Evolutionary conservation across 53 echinoderm and acorn worm genomes (phyloP).

Genomic region (Astropecten irregularis): DNA sequence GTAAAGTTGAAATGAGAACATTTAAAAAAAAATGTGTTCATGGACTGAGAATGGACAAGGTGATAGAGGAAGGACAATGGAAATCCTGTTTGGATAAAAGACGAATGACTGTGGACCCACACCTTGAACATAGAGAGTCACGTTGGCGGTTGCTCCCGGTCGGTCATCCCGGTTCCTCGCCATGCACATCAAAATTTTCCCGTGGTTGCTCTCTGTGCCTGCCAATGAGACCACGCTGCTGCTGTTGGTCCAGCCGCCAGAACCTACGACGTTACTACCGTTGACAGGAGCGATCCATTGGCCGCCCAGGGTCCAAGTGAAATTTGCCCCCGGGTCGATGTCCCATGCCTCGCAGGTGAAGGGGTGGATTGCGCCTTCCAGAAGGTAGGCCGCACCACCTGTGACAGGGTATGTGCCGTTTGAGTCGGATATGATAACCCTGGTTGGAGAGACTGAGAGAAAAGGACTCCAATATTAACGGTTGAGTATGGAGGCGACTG

Average conservation of each 20-base stretch:
- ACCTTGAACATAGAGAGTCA: not conserved
- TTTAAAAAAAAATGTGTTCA: no score
- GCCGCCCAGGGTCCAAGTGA: constrained; percentile 3
- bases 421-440: not conserved
- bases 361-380: not conserved
- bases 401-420: not conserved
- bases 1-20: no score
- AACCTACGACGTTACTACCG: not conserved
- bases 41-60: no score
- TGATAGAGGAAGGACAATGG: no score
- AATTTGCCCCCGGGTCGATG: not conserved
- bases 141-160: not conserved
- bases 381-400: not conserved
- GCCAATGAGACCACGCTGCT: not conserved
- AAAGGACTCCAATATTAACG: no score
- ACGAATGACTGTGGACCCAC: no score
- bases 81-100: no score
- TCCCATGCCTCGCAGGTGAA: not conserved
- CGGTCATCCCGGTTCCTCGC: not conserved
- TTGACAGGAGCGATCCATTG: not conserved
- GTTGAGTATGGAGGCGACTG: no score
- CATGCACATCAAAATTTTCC: not conserved
- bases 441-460: not conserved
- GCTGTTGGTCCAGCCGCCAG: not conserved
- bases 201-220: not conserved